phyloP scores from a whole-genome alignment of 1,140 invertebrate species.

The Drosophila cardini region DNA sequence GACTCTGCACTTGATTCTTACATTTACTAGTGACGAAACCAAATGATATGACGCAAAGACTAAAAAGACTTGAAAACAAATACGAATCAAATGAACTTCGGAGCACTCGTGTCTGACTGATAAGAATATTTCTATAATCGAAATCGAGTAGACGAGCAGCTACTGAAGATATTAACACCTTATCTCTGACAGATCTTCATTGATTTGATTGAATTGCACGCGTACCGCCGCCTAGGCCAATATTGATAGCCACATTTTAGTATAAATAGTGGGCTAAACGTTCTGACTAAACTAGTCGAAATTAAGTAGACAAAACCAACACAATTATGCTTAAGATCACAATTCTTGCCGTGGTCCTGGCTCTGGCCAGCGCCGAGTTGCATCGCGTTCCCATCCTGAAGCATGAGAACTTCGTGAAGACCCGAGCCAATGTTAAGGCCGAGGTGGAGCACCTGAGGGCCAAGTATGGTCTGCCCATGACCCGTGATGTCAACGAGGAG shows the following conservation, averaged over 20 bases:
- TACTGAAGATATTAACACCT: slow-evolving; percentile 24
- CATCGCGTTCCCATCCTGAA: slow-evolving; percentile 63
- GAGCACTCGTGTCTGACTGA: slow-evolving; percentile 7
- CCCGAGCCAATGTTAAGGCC: slow-evolving; percentile 63
- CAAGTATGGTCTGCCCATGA: slow-evolving; percentile 55
- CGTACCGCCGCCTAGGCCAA: slow-evolving; percentile 13
- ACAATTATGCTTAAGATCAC: slow-evolving; percentile 61
- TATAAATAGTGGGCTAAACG: slow-evolving; percentile 57
- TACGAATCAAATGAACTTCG: neutral
- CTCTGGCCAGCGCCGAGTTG: slow-evolving; percentile 67
- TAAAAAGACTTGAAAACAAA: slow-evolving; percentile 6
- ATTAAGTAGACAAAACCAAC: slow-evolving; percentile 46
- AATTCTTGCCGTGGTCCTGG: slow-evolving; percentile 55
- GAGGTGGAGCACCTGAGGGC: slow-evolving; percentile 60
- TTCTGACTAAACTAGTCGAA: slow-evolving; percentile 60
- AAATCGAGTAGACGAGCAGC: slow-evolving; percentile 1
- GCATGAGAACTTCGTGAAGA: slow-evolving; percentile 73
- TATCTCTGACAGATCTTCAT: slow-evolving; percentile 29
- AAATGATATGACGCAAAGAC: slow-evolving; percentile 20
- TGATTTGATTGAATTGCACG: slow-evolving; percentile 37
- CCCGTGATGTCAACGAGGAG: slow-evolving; percentile 85
- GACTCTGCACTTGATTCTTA: neutral
- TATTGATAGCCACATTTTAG: slow-evolving; percentile 19
- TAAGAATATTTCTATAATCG: slow-evolving; percentile 18
- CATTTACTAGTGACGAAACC: neutral